Evolutionary conservation across 2,113 vertebrate genomes (phyloP).

Genomic region (Suncus etruscus): DNA sequence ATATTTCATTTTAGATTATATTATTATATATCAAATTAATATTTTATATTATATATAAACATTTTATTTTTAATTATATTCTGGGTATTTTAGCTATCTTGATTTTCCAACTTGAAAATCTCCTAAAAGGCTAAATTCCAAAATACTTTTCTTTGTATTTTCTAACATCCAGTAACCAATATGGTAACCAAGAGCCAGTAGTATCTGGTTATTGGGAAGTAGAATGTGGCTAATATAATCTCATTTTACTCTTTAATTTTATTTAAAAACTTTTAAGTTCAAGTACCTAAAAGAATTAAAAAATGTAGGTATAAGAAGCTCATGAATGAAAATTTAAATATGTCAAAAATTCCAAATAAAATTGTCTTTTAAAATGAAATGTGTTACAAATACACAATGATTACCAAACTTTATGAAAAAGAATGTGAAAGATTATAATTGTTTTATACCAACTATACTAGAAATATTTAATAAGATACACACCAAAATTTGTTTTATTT

Average conservation of each 20-base stretch:
- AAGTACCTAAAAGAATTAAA: not conserved
- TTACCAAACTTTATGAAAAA: constrained; percentile 17
- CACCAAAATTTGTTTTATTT: not conserved
- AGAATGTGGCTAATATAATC: not conserved
- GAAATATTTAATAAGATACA: constrained; percentile 24
- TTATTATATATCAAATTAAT: not conserved
- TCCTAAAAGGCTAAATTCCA: not conserved
- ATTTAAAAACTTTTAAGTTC: constrained; percentile 4
- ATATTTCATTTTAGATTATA: constrained; percentile 12
- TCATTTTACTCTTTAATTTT: constrained; percentile 34
- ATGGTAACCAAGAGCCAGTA: not conserved
- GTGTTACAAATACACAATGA: not conserved
- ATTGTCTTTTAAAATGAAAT: not conserved
- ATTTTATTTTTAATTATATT: constrained; percentile 7
- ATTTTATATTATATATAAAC: constrained; percentile 13
- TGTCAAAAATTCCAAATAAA: not conserved
- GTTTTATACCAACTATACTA: not conserved
- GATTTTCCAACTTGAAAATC: constrained; percentile 27
- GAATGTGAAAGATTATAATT: not conserved
- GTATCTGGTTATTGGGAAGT: not conserved
- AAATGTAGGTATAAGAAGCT: not conserved
- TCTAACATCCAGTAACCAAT: not conserved
- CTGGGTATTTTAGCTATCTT: constrained; percentile 26
- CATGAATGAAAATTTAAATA: constrained; percentile 10
- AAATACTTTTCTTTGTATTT: not conserved